Percentiles rank a stretch among this genome's conserved stretches.
phyloP scores from a whole-genome alignment of 2,888 invertebrate species.

The Pandemis heparana region DNA sequence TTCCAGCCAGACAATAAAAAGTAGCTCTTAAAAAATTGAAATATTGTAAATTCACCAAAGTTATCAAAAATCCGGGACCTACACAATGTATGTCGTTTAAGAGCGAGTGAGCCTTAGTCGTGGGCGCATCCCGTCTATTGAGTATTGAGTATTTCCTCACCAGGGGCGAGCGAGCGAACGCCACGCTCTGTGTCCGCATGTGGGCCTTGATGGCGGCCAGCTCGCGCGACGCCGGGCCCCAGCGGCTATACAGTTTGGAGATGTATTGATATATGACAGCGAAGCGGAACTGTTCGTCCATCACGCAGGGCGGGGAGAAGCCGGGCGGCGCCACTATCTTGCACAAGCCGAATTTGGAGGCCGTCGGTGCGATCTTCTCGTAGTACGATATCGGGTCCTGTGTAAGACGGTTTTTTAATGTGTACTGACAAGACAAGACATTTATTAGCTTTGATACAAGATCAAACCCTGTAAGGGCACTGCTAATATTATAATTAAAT shows the following conservation, averaged over 20 bases:
- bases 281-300: constrained; percentile 94
- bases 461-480: no score
- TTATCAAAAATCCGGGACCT: no score
- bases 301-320: constrained; percentile 91
- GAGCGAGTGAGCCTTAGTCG: no score
- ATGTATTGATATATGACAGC: constrained; percentile 96
- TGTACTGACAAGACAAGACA: no score
- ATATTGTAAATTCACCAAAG: no score
- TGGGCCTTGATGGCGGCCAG: constrained; percentile 94
- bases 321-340: constrained; percentile 93
- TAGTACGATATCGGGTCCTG: constrained; percentile 94
- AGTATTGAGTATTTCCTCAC: no score
- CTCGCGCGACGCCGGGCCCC: constrained; percentile 95
- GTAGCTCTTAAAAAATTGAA: no score
- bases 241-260: constrained; percentile 93
- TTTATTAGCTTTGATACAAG: no score
- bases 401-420: background rate
- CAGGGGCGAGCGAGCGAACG: constrained; percentile 91
- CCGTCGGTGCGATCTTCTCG: constrained; percentile 90
- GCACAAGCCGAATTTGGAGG: constrained; percentile 94
- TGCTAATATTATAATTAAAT: no score
- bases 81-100: no score
- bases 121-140: no score
- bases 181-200: constrained; percentile 91
- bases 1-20: no score